These are phyloP conservation scores for Oligia fasciuncula DNA, from an alignment of 2,888 invertebrate genomes.

Conservation along the genomic window DNA sequence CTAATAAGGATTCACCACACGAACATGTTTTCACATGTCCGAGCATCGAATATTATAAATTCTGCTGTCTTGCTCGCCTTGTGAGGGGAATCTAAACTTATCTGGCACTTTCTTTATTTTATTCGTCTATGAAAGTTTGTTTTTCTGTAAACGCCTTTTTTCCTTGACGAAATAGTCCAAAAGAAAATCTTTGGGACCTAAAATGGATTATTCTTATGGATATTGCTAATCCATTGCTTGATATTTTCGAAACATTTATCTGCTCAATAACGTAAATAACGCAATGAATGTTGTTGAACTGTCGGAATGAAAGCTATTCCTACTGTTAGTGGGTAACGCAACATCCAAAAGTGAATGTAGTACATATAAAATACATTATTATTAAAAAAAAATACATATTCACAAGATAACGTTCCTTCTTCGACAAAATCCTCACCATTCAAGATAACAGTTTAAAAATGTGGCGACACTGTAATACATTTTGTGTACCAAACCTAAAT, in stretches of 20 bases:
- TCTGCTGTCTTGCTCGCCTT: constrained; percentile 75
- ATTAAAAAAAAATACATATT: constrained; percentile 49
- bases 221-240: background rate
- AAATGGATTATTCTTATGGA: background rate
- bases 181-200: background rate
- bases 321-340: background rate
- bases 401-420: constrained; percentile 46
- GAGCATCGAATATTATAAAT: constrained; percentile 80
- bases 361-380: constrained; percentile 32
- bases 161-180: background rate
- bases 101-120: constrained; percentile 75
- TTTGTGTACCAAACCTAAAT: constrained; percentile 66
- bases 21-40: constrained; percentile 81
- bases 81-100: constrained; percentile 73
- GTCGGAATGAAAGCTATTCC: no score
- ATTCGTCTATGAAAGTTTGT: constrained; percentile 66
- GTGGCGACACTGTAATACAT: constrained; percentile 46
- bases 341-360: constrained; percentile 32
- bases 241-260: background rate
- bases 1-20: constrained; percentile 79
- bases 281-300: no score
- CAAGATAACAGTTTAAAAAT: constrained; percentile 58
- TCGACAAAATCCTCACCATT: constrained; percentile 56
- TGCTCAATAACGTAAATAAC: no score
- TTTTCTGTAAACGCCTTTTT: constrained; percentile 34